Conservation (phyloP, 2,113 vertebrate genomes). For the Litocranius walleri region DNA sequence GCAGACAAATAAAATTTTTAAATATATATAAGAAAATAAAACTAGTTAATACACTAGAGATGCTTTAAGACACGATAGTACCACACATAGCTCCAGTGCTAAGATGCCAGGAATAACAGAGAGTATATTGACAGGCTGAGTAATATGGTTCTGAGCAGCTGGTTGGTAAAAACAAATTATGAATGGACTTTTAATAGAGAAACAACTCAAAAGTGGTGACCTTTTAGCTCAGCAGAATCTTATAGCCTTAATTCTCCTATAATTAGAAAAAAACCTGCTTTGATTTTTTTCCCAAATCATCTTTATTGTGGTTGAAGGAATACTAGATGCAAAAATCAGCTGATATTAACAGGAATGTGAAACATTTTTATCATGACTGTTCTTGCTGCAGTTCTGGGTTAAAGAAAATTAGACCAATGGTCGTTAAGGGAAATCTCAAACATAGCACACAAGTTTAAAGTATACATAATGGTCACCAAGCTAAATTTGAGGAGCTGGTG, state of each 20-base stretch:
- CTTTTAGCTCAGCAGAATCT: constrained; percentile 60
- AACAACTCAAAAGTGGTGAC: constrained; percentile 70
- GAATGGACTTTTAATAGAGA: constrained; percentile 71
- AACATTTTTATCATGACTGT: background rate
- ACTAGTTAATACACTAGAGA: background rate
- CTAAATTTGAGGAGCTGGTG: background rate
- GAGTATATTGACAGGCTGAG: background rate
- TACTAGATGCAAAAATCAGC: constrained; percentile 11
- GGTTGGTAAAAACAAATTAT: constrained; percentile 72
- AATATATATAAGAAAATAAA: background rate
- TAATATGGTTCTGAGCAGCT: constrained; percentile 38
- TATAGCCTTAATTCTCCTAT: constrained; percentile 45
- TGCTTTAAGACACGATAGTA: constrained; percentile 13
- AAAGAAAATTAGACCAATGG: background rate
- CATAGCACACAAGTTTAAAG: background rate
- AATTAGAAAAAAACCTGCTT: constrained; percentile 62
- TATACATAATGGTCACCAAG: background rate
- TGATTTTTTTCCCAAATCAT: background rate
- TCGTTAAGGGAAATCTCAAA: background rate
- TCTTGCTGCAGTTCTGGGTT: background rate
- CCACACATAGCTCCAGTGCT: background rate
- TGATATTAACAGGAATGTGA: background rate
- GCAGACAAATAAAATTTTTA: background rate
- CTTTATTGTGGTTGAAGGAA: background rate
- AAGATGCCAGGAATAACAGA: background rate